Conservation (phyloP, 2,113 vertebrate genomes). For the Cryptomyrus ogoouensis region DNA sequence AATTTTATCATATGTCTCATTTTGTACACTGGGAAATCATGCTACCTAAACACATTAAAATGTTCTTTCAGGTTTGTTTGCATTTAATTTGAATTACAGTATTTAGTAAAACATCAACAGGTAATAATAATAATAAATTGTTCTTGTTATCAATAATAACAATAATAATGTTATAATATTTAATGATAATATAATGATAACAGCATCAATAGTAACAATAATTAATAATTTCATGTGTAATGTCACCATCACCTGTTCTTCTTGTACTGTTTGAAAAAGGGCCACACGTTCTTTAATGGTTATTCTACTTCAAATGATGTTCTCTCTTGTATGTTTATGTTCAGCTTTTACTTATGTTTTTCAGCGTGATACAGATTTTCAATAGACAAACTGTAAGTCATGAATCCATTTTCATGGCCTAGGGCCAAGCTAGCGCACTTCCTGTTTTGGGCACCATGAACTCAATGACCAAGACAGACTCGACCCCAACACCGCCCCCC, state of each 20-base stretch:
- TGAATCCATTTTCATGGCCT: background rate
- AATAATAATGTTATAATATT: background rate
- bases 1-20: background rate
- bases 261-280: background rate
- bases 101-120: background rate
- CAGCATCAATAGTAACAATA: background rate
- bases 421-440: background rate
- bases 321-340: background rate
- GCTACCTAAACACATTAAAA: background rate
- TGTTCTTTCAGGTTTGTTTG: background rate
- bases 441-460: background rate
- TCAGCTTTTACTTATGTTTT: background rate
- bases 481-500: conserved; percentile 33
- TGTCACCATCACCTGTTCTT: background rate
- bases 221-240: background rate
- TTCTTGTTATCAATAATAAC: background rate
- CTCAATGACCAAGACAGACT: conserved; percentile 10
- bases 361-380: background rate
- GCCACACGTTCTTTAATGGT: background rate
- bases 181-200: background rate
- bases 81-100: background rate
- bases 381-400: background rate
- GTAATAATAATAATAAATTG: background rate
- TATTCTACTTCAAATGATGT: background rate
- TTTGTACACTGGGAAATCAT: background rate